These are phyloP conservation scores for Cheilinus undulatus DNA, from an alignment of 2,113 vertebrate species.

Conservation along the genomic window DNA sequence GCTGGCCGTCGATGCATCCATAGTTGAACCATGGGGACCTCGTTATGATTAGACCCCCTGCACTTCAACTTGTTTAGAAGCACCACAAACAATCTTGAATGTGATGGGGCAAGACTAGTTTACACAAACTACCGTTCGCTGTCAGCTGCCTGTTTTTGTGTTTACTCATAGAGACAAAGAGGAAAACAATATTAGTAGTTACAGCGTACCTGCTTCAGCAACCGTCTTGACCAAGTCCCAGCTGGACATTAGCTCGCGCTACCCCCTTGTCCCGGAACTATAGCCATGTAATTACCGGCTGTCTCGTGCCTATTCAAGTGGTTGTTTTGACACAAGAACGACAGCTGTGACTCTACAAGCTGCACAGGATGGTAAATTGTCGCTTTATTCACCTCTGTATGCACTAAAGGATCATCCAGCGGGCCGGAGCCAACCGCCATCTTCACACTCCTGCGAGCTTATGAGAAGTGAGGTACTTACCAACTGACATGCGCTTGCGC, in stretches of 20 bases:
- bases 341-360: conserved; percentile 90
- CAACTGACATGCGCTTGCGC: conserved; percentile 79
- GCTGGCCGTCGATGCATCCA: conserved; percentile 84
- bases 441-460: conserved; percentile 88
- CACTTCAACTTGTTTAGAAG: conserved; percentile 76
- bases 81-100: conserved; percentile 77
- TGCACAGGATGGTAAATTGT: conserved; percentile 91
- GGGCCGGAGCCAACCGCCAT: conserved; percentile 93
- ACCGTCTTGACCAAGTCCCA: conserved; percentile 89
- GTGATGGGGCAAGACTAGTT: conserved; percentile 60
- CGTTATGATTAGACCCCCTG: conserved; percentile 86
- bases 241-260: conserved; percentile 88
- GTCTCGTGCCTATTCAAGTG: conserved; percentile 84
- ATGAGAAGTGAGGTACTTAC: conserved; percentile 71
- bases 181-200: conserved; percentile 67
- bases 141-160: conserved; percentile 47
- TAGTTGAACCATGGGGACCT: conserved; percentile 87
- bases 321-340: conserved; percentile 86
- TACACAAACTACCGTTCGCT: conserved; percentile 31
- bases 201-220: conserved; percentile 87
- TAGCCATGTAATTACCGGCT: conserved; percentile 80
- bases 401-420: conserved; percentile 92
- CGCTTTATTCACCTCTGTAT: conserved; percentile 95
- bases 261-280: conserved; percentile 85
- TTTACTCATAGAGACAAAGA: conserved; percentile 51